Evolutionary conservation across 2,797 vertebrate species (phyloP).

Genomic region (Columba guinea): DNA sequence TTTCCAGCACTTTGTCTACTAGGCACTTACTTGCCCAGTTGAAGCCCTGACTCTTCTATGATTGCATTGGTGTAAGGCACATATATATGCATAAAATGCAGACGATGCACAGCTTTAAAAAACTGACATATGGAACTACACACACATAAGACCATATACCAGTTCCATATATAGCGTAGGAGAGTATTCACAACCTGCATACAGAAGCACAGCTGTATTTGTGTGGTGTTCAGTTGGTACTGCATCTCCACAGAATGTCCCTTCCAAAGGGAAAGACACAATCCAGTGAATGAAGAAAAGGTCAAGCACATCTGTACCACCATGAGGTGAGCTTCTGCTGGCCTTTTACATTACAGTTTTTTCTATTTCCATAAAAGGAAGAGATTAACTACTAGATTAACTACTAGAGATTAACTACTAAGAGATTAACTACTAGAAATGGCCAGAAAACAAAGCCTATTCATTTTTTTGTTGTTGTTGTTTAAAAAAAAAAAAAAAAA

Average conservation of each 20-base stretch:
- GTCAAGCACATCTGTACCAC: neutral
- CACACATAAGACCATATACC: neutral
- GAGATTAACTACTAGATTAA: neutral
- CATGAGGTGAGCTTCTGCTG: neutral
- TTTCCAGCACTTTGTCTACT: neutral
- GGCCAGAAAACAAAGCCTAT: neutral
- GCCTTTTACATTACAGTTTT: rapidly evolving
- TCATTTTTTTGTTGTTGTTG: neutral
- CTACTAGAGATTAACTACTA: no score
- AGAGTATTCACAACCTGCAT: neutral
- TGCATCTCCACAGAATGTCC: neutral
- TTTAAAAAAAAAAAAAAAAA: neutral
- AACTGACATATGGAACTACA: neutral
- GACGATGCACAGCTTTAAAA: neutral
- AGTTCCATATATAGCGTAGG: rapidly evolving
- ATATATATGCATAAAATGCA: neutral
- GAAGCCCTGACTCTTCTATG: neutral
- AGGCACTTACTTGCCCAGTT: neutral
- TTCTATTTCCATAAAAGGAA: neutral
- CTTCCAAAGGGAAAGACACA: neutral
- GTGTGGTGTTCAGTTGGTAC: neutral
- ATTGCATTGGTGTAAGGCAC: no score
- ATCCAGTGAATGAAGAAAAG: neutral
- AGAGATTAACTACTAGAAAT: neutral
- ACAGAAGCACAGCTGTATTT: neutral